phyloP scores from a whole-genome alignment of 2,113 vertebrate genomes.

The Notiomystis cincta region DNA sequence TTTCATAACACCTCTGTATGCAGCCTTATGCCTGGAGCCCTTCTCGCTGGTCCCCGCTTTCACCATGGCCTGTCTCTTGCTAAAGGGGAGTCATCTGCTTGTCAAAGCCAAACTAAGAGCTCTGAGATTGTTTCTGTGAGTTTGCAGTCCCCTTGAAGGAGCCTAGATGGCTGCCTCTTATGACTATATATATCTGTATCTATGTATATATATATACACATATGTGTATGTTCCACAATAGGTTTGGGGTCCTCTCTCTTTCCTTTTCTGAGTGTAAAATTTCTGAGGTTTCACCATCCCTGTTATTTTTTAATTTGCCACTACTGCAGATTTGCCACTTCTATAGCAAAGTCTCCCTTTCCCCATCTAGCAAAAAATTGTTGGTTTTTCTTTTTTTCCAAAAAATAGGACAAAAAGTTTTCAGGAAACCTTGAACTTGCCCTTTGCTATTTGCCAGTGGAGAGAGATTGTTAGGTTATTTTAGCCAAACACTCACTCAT shows the following conservation, averaged over 20 bases:
- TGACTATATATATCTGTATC: neutral
- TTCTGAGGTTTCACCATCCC: neutral
- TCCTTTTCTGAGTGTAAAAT: neutral
- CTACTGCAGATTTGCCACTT: neutral
- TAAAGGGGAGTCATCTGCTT: neutral
- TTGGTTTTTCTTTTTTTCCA: accelerated
- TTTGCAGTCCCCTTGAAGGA: neutral
- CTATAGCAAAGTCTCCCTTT: neutral
- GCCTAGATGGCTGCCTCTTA: neutral
- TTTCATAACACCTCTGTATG: neutral
- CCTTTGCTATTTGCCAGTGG: neutral
- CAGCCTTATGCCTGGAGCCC: neutral
- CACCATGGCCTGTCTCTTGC: neutral
- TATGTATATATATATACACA: neutral
- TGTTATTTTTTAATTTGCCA: neutral
- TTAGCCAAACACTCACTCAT: neutral
- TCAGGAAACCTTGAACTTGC: neutral
- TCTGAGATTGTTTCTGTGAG: neutral
- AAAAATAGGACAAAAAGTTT: neutral
- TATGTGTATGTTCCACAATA: accelerated
- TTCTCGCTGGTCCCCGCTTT: neutral
- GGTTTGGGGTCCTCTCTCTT: neutral
- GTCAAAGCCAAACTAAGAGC: neutral
- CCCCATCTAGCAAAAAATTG: neutral
- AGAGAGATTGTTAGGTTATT: neutral